Evolutionary conservation across 2,888 invertebrate genomes (phyloP).

Genomic region (Dolomedes plantarius): DNA sequence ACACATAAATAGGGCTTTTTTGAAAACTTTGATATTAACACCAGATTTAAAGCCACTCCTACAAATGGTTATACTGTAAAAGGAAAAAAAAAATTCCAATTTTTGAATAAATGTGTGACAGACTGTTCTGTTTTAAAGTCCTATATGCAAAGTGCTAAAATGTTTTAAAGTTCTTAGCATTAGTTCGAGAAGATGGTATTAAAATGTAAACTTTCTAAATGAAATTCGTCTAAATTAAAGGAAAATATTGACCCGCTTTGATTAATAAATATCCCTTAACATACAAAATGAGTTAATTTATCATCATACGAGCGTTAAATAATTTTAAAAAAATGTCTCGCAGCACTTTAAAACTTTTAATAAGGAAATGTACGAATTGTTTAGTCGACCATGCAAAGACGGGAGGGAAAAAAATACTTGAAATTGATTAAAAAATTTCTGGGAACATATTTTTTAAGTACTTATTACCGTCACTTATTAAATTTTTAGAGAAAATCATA

Average conservation of each 20-base stretch:
- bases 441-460: constrained; percentile 16
- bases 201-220: not conserved
- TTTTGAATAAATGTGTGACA: too few relatives aligned
- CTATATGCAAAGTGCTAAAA: too few relatives aligned
- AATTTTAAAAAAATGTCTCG: not conserved
- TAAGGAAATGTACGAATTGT: constrained; percentile 1
- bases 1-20: too few relatives aligned
- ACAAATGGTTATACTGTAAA: too few relatives aligned
- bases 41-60: too few relatives aligned
- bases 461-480: constrained; percentile 44
- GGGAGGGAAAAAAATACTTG: not conserved
- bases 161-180: too few relatives aligned
- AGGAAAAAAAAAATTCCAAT: too few relatives aligned
- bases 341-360: not conserved
- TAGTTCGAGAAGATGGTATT: too few relatives aligned
- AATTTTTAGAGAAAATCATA: constrained; percentile 31
- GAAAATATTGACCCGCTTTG: not conserved
- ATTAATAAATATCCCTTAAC: not conserved
- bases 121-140: too few relatives aligned
- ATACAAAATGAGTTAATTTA: constrained; percentile 16
- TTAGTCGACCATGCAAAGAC: not conserved
- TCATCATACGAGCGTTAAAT: not conserved
- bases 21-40: too few relatives aligned
- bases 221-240: not conserved
- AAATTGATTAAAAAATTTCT: constrained; percentile 6